A percentile compares a stretch with the other conserved stretches of the same genome.
phyloP scores from a whole-genome alignment of 2,888 invertebrate genomes.

The Operophtera brumata region DNA sequence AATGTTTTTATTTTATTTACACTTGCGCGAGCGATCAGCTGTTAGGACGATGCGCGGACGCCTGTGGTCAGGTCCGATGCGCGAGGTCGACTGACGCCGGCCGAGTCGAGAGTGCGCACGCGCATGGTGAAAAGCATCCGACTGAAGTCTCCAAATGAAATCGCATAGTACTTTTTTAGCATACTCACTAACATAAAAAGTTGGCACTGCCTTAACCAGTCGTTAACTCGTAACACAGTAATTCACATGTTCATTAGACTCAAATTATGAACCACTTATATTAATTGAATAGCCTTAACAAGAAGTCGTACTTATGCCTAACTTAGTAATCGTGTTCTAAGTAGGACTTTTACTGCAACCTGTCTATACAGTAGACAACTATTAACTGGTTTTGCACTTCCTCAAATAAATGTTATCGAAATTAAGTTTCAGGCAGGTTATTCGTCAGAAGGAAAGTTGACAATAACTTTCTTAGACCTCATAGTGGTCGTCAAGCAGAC shows the following conservation, averaged over 20 bases:
- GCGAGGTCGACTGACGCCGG: conserved; percentile 54
- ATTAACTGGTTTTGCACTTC: conserved; percentile 17
- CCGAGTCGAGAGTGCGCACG: conserved; percentile 29
- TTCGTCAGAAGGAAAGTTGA: conserved; percentile 22
- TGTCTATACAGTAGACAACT: conserved; percentile 3
- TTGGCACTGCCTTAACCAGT: neutral
- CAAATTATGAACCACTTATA: too few relatives aligned
- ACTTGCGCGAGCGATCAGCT: conserved; percentile 49
- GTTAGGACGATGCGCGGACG: conserved; percentile 33
- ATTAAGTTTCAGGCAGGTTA: conserved; percentile 6
- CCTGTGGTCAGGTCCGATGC: conserved; percentile 46
- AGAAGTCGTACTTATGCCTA: neutral
- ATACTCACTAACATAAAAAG: neutral
- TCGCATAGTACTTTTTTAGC: conserved; percentile 31
- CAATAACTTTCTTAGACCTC: conserved; percentile 20
- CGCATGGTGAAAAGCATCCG: conserved; percentile 53
- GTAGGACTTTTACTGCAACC: neutral
- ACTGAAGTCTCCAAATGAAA: conserved; percentile 46
- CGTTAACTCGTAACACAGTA: neutral
- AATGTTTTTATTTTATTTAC: conserved; percentile 49
- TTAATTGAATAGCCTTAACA: too few relatives aligned
- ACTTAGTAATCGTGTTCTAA: neutral
- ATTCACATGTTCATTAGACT: neutral
- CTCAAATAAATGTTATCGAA: conserved; percentile 19
- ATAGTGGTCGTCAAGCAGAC: conserved; percentile 17